Evolutionary conservation across 2,797 vertebrate genomes (phyloP), one percentile per base, ranked within the genome.

Genomic region (Channallabes apus): DNA sequence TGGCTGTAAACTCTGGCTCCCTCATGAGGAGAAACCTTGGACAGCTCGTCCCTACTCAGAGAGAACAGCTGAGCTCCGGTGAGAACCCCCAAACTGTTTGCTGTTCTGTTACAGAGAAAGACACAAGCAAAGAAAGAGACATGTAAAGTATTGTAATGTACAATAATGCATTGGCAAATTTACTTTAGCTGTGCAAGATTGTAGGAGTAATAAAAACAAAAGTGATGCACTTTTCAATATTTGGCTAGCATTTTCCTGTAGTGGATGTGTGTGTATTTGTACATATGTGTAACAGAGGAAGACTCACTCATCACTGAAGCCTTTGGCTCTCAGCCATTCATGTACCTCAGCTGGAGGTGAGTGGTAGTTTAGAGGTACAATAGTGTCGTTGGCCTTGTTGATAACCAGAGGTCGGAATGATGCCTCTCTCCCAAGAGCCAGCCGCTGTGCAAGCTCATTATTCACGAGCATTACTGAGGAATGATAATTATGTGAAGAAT

Each of bases 1-100:
- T 96, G 96, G 90, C 95, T 95, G 94, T 96, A 96, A 76, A 97
- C 95, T 29, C 95, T 93, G 32, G 90, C 78, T 0, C 97, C 97
- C 84, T 96, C 95, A 4, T 93, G 92, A 29, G 95, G 93, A 76
- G 92, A 93, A 83, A 96, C 96, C 0, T 86, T 68, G 58, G 93
- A 91, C 41, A 97, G 90, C 90, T 95, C 95, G 0, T 92, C 90
- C 29, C 94, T 94, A 14, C 89, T 93, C 69, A 96, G 89, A 3
- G 96, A 95, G 87, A 97, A 96, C 62, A 96, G 92, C 91, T 95
- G 94, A 0, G 94, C 93, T 77, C 93, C 94, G 0, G 82, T 95
- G 85, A 97, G 93, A 88, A 96, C 87, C 1, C 95, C 94, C 81
- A 97, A 91, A 27, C 92, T 92, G 2, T 88, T 84, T 41, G 96